These are phyloP conservation scores for Andrena flavipes DNA, from an alignment of 2,888 invertebrate genomes.

Conservation along the genomic window DNA sequence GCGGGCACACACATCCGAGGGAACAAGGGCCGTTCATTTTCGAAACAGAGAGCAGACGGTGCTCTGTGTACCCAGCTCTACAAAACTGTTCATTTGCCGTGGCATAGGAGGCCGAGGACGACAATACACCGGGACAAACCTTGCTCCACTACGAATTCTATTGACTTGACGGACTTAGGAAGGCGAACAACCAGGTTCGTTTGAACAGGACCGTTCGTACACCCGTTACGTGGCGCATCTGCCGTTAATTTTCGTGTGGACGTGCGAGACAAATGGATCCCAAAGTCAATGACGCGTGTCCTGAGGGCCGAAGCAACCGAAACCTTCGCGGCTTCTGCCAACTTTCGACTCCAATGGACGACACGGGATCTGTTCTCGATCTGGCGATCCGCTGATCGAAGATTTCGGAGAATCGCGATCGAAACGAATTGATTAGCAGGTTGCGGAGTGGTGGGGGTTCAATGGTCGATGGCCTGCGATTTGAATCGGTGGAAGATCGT, in stretches of 20 bases:
- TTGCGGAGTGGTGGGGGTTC: not conserved
- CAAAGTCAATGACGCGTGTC: conserved; percentile 38
- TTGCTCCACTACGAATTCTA: conserved; percentile 55
- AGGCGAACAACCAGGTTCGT: conserved; percentile 13
- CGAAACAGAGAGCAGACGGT: conserved; percentile 43
- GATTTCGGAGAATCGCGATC: not conserved
- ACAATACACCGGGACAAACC: conserved; percentile 32
- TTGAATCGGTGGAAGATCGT: no score
- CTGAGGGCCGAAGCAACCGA: not conserved
- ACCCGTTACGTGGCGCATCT: conserved; percentile 53
- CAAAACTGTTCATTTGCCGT: conserved; percentile 53
- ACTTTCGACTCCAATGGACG: not conserved
- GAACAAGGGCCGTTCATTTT: conserved; percentile 30
- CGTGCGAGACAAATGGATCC: conserved; percentile 56
- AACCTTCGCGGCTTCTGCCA: conserved; percentile 1
- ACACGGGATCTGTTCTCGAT: not conserved
- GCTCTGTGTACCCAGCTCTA: conserved; percentile 44
- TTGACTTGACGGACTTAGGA: conserved; percentile 47
- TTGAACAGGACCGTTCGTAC: conserved; percentile 17
- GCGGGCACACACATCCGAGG: not conserved
- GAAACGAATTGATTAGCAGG: not conserved
- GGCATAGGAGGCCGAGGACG: conserved; percentile 34
- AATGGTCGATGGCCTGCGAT: not conserved
- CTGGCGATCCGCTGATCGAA: not conserved
- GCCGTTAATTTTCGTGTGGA: conserved; percentile 54